phyloP scores from a whole-genome alignment of 2,113 vertebrate species.

The Anguilla japonica region DNA sequence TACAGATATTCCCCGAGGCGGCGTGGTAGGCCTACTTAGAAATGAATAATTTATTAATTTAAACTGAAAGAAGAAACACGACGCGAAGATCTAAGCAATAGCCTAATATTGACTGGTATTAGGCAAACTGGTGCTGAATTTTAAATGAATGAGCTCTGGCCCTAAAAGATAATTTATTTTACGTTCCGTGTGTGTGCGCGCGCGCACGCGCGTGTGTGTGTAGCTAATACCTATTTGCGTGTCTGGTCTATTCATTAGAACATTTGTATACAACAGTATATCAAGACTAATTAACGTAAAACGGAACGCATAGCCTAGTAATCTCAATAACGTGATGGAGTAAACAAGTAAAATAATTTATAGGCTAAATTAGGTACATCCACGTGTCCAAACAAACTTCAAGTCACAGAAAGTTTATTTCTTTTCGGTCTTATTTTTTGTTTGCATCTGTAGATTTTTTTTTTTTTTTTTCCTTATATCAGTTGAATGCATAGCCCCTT shows the following conservation, averaged over 20 bases:
- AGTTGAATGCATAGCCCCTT: not conserved
- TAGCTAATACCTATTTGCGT: not conserved
- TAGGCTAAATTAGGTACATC: too few species aligned
- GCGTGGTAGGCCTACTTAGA: conserved; percentile 53
- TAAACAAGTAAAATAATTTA: too few species aligned
- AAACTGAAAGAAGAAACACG: conserved; percentile 51
- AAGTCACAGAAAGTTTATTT: too few species aligned
- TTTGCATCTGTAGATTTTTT: too few species aligned
- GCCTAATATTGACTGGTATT: conserved; percentile 47
- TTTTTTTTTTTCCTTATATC: not conserved
- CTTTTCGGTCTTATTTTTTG: too few species aligned
- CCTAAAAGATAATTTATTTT: not conserved
- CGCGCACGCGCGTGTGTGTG: conserved; percentile 5
- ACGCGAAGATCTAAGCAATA: conserved; percentile 57
- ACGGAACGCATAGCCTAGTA: too few species aligned
- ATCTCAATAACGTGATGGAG: too few species aligned
- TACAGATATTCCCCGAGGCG: conserved; percentile 69
- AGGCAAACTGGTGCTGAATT: conserved; percentile 5
- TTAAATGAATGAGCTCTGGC: not conserved
- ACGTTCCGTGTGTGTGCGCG: not conserved
- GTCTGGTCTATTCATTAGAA: not conserved
- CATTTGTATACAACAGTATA: not conserved
- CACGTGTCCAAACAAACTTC: too few species aligned
- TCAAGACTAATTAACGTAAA: too few species aligned
- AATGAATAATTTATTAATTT: conserved; percentile 77